Conservation (phyloP, 2,113 vertebrate genomes). For the Nannospalax galili region DNA sequence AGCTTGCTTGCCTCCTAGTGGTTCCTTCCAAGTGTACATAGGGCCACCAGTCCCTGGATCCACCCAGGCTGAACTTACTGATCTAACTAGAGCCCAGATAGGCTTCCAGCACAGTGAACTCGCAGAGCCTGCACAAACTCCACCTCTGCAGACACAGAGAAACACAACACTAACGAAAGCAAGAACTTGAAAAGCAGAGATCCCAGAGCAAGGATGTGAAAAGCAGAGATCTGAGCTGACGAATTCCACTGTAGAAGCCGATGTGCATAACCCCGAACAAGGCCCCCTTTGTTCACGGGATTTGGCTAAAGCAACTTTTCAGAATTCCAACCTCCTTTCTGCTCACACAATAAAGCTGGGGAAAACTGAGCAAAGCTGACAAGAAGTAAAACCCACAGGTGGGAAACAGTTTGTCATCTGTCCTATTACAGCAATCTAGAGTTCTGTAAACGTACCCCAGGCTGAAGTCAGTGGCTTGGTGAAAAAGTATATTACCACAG, state of each 20-base stretch:
- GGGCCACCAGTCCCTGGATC: neutral
- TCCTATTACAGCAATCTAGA: neutral
- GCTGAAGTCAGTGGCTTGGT: neutral
- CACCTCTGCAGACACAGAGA: neutral
- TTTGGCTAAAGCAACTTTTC: conserved; percentile 61
- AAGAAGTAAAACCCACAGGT: neutral
- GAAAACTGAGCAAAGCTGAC: conserved; percentile 42
- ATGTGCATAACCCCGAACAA: conserved; percentile 67
- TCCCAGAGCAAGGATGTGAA: too few relatives aligned
- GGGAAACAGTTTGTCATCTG: conserved; percentile 41
- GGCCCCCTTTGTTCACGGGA: conserved; percentile 64
- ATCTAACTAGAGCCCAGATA: neutral
- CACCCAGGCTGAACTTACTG: too few relatives aligned
- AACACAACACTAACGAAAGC: conserved; percentile 21
- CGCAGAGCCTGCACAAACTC: neutral
- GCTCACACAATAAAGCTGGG: conserved; percentile 23
- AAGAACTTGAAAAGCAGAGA: conserved; percentile 66
- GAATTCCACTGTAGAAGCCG: conserved; percentile 66
- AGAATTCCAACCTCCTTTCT: conserved; percentile 64
- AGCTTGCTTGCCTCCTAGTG: neutral
- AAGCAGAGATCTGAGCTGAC: conserved; percentile 58
- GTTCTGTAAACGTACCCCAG: neutral
- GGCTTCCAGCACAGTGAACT: neutral
- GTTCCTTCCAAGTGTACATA: neutral
- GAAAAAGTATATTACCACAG: neutral